phyloP scores from a whole-genome alignment of 2,797 vertebrate genomes.

The Enteromius unitaeniatus region DNA sequence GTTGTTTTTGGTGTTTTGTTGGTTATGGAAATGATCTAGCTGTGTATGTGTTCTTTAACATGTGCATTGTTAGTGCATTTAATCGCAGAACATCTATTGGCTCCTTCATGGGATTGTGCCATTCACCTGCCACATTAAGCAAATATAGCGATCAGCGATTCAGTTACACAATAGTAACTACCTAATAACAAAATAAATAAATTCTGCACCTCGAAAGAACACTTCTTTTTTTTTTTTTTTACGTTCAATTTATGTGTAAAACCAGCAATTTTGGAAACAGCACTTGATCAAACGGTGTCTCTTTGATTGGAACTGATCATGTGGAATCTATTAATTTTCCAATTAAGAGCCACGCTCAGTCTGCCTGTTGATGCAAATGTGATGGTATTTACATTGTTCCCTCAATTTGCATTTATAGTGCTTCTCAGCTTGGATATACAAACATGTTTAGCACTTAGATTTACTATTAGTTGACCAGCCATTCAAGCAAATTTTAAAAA shows the following conservation, averaged over 20 bases:
- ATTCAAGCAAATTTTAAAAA: background rate
- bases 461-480: slow-evolving; percentile 20
- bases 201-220: background rate
- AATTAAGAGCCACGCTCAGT: slow-evolving; percentile 57
- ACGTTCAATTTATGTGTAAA: background rate
- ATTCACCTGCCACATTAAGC: background rate
- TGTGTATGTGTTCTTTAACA: background rate
- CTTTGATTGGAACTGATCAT: slow-evolving; percentile 46
- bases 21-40: background rate
- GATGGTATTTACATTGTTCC: slow-evolving; percentile 65
- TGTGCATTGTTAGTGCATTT: background rate
- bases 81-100: background rate
- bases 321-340: slow-evolving; percentile 62
- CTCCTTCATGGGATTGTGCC: background rate
- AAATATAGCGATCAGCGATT: background rate
- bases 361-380: slow-evolving; percentile 65
- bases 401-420: slow-evolving; percentile 79
- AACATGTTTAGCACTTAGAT: slow-evolving; percentile 58
- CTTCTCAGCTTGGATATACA: slow-evolving; percentile 57
- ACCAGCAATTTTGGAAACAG: background rate
- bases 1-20: background rate
- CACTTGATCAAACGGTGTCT: slow-evolving; percentile 14
- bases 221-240: background rate
- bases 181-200: background rate
- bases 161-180: background rate